These are phyloP conservation scores for Cataglyphis rosenhaueri DNA, from an alignment of 2,888 invertebrate genomes.

Conservation along the genomic window DNA sequence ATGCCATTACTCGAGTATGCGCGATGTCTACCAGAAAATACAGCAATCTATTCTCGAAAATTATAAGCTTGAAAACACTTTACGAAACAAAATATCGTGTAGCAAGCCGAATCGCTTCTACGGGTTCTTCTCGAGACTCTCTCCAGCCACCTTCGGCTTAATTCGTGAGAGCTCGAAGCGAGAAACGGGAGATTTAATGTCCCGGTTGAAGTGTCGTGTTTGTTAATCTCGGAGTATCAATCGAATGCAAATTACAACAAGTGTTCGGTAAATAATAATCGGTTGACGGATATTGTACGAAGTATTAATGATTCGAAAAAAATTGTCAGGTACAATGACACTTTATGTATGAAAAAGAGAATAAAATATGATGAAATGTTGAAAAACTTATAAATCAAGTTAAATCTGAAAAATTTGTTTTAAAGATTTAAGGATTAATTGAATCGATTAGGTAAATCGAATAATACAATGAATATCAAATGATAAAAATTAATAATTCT, in stretches of 20 bases:
- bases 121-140: constrained; percentile 28
- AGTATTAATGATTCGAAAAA: constrained; percentile 7
- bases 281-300: not conserved
- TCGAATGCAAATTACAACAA: constrained; percentile 46
- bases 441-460: not conserved
- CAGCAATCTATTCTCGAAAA: not conserved
- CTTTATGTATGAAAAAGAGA: not conserved
- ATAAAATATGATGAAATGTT: not conserved
- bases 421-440: not conserved
- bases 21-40: constrained; percentile 24
- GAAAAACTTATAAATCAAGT: not conserved
- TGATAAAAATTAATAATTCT: constrained; percentile 17
- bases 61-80: constrained; percentile 58
- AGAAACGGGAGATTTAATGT: constrained; percentile 28
- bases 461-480: not conserved
- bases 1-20: constrained; percentile 51
- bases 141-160: constrained; percentile 27
- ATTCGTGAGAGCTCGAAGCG: constrained; percentile 30
- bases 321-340: not conserved
- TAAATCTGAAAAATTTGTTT: constrained; percentile 2
- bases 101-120: constrained; percentile 15
- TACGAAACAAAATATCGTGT: constrained; percentile 49
- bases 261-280: constrained; percentile 25
- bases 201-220: constrained; percentile 16
- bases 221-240: constrained; percentile 44